These are phyloP conservation scores for Helicolenus hilgendorfi DNA, from an alignment of 2,797 vertebrate genomes.

Conservation along the genomic window DNA sequence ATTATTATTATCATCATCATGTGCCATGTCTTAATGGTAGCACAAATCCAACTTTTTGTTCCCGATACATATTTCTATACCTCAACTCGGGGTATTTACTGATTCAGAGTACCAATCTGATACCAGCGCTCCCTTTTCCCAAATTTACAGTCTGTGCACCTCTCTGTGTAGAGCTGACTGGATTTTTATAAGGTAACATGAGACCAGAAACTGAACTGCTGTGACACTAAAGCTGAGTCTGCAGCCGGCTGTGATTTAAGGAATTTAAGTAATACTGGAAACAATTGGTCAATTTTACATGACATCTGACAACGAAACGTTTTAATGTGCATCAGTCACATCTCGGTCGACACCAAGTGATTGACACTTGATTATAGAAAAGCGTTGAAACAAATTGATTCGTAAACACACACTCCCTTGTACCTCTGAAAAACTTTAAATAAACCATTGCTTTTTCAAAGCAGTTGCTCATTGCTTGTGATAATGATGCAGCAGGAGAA, in stretches of 20 bases:
- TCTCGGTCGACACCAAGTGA: neutral
- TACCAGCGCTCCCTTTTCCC: neutral
- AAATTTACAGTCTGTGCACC: neutral
- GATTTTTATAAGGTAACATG: neutral
- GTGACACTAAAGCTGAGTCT: neutral
- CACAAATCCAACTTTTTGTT: neutral
- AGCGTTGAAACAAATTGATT: neutral
- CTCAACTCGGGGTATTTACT: neutral
- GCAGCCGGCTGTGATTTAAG: neutral
- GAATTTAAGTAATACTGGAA: neutral
- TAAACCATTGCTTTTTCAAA: neutral
- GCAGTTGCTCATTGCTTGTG: neutral
- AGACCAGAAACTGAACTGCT: neutral
- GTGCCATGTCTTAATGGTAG: neutral
- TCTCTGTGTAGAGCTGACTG: neutral
- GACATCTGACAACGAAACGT: neutral
- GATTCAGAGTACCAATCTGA: neutral
- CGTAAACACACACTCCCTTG: neutral
- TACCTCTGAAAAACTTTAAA: neutral
- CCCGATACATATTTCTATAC: neutral
- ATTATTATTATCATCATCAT: neutral
- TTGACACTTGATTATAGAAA: neutral
- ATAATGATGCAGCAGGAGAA: constrained; percentile 3
- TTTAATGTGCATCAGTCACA: neutral
- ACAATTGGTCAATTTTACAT: neutral